Conservation (phyloP, 2,888 invertebrate species). For the Himalopsyche tibetana region DNA sequence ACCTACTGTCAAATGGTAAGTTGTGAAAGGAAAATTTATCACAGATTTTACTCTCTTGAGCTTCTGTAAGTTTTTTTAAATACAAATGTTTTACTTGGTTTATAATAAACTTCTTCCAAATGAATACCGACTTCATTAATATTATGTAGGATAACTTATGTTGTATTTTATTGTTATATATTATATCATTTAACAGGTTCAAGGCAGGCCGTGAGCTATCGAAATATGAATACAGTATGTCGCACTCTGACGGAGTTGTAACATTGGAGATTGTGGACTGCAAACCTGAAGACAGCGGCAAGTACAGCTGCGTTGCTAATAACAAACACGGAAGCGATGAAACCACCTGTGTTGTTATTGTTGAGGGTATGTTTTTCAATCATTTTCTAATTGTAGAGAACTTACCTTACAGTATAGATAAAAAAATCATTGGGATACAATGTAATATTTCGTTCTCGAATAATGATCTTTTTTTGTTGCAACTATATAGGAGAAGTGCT, state of each 20-base stretch:
- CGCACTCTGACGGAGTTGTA: conserved; percentile 95
- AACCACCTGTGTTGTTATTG: conserved; percentile 95
- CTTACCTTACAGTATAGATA: neutral
- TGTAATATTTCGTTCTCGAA: neutral
- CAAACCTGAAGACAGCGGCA: conserved; percentile 95
- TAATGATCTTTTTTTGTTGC: too few relatives aligned
- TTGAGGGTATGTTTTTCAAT: conserved; percentile 84
- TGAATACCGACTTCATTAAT: too few relatives aligned
- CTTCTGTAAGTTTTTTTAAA: too few relatives aligned
- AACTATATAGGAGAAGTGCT: conserved; percentile 80
- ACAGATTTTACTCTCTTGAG: too few relatives aligned
- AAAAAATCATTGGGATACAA: neutral
- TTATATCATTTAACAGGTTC: conserved; percentile 70
- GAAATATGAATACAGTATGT: conserved; percentile 93
- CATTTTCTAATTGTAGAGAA: neutral
- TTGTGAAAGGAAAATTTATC: conserved; percentile 20
- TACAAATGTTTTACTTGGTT: too few relatives aligned
- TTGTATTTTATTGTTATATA: too few relatives aligned
- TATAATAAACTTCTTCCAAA: too few relatives aligned
- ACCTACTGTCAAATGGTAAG: conserved; percentile 92
- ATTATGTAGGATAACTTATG: too few relatives aligned
- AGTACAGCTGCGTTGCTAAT: conserved; percentile 94
- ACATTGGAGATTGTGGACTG: conserved; percentile 98
- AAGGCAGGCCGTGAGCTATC: conserved; percentile 95
- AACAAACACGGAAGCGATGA: conserved; percentile 97